Base-by-base conservation (phyloP, 2,888 invertebrate species). In the Fragum whitleyi region DNA sequence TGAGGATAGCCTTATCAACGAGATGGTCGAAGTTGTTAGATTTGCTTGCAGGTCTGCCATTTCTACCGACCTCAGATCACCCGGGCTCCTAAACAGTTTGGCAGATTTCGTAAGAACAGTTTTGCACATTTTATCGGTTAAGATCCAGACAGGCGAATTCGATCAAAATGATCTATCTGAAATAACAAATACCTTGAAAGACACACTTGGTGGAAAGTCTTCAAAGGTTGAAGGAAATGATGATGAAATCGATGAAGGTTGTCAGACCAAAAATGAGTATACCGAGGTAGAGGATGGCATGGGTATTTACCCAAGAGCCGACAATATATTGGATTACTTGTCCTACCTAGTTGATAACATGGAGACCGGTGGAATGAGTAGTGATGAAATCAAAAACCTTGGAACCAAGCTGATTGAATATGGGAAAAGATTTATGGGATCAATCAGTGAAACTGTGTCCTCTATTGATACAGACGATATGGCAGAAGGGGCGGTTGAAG, bases 381-480 rank as follows among this genome's bases (percentile, higher is more conserved):
- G 14, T 0, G 55, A 55, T 19, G 82, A 85, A 42, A 68, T 79
- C 11, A 51, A 80, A 32, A 59, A 67, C 11, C 39, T 87, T 29
- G 88, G 86, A 26, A 61, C 70, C 51, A 75, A 77, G 36, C 65
- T 88, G 7, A 81, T 87, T 19, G 61, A 80, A 32, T 86, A 79
- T 51, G 87, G 88, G 16, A 78, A 81, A 53, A 72, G 67, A 28
- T 67, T 88, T 16, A 29, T 83, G 11, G 51, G 42, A 6, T 36
- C 68, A 11, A n/a, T 74, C 2, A 29, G 47, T 32, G 69, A 70
- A 14, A 53, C 53, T 1, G 14, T 53, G 29, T 55, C 69, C 1
- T 71, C 71, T 51, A 26, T 47, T 19, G 68, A 36, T 16, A 74
- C 74, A 16, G 85, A 81, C 6, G 55, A 29, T 1, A 29, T 83